A percentile compares a stretch with the other conserved stretches of the same genome.
Evolutionary conservation across 2,113 vertebrate species (phyloP).

Genomic region (Sorex fumeus): DNA sequence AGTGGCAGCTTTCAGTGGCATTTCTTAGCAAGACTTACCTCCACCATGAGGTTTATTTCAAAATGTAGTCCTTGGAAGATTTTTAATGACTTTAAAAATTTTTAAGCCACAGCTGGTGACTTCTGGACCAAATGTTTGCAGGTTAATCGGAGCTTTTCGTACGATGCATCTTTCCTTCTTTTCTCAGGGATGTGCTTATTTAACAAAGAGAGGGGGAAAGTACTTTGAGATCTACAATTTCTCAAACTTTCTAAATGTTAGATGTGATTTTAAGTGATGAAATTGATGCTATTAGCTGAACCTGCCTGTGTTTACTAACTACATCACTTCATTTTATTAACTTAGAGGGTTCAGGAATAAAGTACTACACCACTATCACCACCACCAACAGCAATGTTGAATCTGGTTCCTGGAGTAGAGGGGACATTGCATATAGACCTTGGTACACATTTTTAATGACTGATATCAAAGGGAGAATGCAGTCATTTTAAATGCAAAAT

Average conservation of each 20-base stretch:
- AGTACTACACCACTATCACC: background rate
- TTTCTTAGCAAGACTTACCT: conserved; percentile 80
- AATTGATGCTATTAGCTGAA: background rate
- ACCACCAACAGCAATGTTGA: conserved; percentile 2
- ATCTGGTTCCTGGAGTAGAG: background rate
- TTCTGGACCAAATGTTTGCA: conserved; percentile 53
- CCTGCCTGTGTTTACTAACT: background rate
- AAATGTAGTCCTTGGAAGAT: conserved; percentile 56
- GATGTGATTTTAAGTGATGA: conserved; percentile 49
- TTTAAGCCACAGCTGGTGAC: conserved; percentile 47
- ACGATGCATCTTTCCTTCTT: background rate
- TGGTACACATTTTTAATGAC: conserved; percentile 26
- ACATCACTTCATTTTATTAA: conserved; percentile 55
- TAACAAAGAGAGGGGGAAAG: background rate
- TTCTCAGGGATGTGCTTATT: background rate
- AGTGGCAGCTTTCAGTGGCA: conserved; percentile 79
- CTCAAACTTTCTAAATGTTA: conserved; percentile 40
- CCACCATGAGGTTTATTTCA: conserved; percentile 54
- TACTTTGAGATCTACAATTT: conserved; percentile 45
- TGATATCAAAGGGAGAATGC: background rate
- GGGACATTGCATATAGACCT: background rate
- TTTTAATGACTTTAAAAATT: conserved; percentile 43
- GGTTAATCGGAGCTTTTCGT: conserved; percentile 52
- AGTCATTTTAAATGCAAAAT: conserved; percentile 51
- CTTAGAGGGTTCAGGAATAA: conserved; percentile 18